Evolutionary conservation across 64 coral and sea anemone genomes (phyloP).

Genomic region (Montipora cactus): DNA sequence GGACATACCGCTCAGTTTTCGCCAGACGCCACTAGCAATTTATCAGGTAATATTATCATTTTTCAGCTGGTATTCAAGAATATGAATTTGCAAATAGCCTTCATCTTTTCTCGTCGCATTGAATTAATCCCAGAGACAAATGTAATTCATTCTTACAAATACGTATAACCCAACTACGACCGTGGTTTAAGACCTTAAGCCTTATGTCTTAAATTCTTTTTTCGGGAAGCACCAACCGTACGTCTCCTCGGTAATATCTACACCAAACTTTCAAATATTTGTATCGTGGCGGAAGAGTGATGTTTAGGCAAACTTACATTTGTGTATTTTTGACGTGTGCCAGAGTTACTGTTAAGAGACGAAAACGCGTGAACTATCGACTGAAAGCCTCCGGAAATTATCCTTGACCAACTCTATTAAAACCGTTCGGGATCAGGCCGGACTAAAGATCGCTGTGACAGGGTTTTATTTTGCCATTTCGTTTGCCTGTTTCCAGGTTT

Average conservation of each 20-base stretch:
- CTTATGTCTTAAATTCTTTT: too few species aligned
- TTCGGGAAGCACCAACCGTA: neutral
- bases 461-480: too few species aligned
- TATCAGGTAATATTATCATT: constrained; percentile 10
- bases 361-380: neutral
- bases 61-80: too few species aligned
- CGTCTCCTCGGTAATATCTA: neutral
- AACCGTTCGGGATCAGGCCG: neutral
- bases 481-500: too few species aligned
- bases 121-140: too few species aligned
- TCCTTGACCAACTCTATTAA: neutral
- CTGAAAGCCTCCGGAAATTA: neutral
- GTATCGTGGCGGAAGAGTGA: neutral
- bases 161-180: too few species aligned
- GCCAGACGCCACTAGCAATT: neutral
- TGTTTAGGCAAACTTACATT: neutral
- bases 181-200: too few species aligned
- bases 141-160: too few species aligned
- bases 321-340: neutral
- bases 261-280: neutral
- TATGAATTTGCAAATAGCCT: too few species aligned
- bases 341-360: neutral
- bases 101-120: too few species aligned
- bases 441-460: neutral
- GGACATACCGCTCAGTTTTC: constrained; percentile 49